Evolutionary conservation across 2,888 invertebrate species (phyloP).

Genomic region (Rhopalosiphum nymphaeae): DNA sequence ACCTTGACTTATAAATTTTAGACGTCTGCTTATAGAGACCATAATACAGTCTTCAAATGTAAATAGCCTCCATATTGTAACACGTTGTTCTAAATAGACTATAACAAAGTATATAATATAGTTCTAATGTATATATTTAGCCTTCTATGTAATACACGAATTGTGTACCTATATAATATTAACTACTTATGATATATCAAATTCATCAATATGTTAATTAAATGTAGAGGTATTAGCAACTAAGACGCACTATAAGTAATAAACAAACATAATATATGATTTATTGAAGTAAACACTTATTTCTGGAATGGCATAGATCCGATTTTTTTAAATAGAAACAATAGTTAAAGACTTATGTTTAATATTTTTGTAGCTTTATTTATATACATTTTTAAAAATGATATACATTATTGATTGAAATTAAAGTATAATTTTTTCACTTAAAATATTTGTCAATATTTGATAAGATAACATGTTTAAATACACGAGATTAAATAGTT

Average conservation of each 20-base stretch:
- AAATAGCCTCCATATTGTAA: not conserved
- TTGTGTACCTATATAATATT: too few species aligned
- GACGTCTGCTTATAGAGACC: not conserved
- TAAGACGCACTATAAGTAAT: not conserved
- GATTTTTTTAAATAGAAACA: not conserved
- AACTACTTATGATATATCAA: not conserved
- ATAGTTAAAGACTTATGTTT: not conserved
- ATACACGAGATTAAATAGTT: not conserved
- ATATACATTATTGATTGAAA: not conserved
- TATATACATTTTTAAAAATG: not conserved
- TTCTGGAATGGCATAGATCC: not conserved
- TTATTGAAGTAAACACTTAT: not conserved
- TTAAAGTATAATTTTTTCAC: not conserved
- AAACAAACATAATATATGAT: not conserved
- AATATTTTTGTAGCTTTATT: not conserved
- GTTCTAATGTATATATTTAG: not conserved
- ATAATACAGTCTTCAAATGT: conserved; percentile 7
- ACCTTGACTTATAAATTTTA: not conserved
- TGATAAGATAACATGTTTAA: not conserved
- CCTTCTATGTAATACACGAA: too few species aligned
- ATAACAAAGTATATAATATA: not conserved
- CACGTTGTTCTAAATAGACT: not conserved
- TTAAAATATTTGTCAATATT: not conserved
- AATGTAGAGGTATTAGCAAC: not conserved
- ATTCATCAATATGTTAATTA: not conserved